Conservation (phyloP, 2,888 invertebrate genomes). For the Heterodera filipjevi region DNA sequence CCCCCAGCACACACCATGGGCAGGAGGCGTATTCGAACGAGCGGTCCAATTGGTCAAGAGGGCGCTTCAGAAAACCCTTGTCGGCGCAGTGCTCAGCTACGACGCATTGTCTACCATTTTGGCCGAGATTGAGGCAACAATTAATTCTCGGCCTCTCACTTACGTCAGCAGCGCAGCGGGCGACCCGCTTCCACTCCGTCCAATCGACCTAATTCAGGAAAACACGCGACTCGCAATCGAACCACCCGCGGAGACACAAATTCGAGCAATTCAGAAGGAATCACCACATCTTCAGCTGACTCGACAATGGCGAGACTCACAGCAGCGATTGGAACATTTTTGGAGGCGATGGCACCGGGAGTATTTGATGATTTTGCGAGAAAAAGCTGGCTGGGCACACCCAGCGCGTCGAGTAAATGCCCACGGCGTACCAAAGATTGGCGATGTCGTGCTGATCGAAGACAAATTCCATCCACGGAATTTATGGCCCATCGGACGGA, state of each 20-base stretch:
- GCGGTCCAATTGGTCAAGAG: constrained; percentile 18
- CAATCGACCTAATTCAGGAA: constrained; percentile 21
- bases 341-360: constrained; percentile 13
- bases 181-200: constrained; percentile 2
- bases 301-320: not conserved
- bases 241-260: not conserved
- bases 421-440: not conserved
- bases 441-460: constrained; percentile 8
- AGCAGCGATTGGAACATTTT: not conserved
- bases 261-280: not conserved
- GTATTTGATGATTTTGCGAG: not conserved
- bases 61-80: not conserved
- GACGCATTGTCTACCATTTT: constrained; percentile 18
- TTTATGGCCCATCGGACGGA: not conserved
- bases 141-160: constrained; percentile 30
- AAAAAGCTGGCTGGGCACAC: not conserved
- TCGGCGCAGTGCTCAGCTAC: not conserved
- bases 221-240: not conserved
- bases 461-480: not conserved
- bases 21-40: constrained; percentile 26
- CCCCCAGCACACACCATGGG: constrained; percentile 17
- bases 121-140: constrained; percentile 23
- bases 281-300: not conserved
- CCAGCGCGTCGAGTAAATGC: not conserved
- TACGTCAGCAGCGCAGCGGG: not conserved